A percentile compares a stretch with the other conserved stretches of the same genome.
These are phyloP conservation scores for Chalcosyrphus nemorum DNA, from an alignment of 2,888 invertebrate genomes.

Conservation along the genomic window DNA sequence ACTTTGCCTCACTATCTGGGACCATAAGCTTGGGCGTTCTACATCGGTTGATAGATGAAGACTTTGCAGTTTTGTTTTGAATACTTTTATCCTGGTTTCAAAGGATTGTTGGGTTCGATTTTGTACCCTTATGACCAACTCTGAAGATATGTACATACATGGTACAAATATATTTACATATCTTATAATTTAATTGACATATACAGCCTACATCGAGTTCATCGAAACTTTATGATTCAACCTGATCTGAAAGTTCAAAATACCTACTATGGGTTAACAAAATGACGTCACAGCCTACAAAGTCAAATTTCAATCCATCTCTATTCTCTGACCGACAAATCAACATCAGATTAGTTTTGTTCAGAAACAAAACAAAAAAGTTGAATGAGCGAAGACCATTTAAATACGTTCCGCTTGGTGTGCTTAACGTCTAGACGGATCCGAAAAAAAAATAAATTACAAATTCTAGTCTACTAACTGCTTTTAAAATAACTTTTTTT, in stretches of 20 bases:
- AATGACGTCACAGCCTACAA: not conserved
- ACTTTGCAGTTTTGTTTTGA: no score
- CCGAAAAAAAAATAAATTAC: constrained; percentile 5
- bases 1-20: no score
- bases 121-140: no score
- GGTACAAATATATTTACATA: no score
- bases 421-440: constrained; percentile 55
- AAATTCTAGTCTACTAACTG: constrained; percentile 56
- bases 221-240: no score
- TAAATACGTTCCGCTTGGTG: constrained; percentile 57
- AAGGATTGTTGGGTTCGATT: no score
- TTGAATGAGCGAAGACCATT: constrained; percentile 47
- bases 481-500: constrained; percentile 22
- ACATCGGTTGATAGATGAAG: no score
- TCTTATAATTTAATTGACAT: no score
- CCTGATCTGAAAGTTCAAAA: not conserved
- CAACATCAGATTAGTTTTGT: constrained; percentile 33
- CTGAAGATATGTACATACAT: no score
- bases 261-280: not conserved
- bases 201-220: no score
- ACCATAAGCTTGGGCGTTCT: no score
- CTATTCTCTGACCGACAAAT: constrained; percentile 28
- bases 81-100: no score
- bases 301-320: not conserved
- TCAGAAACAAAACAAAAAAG: not conserved